Evolutionary conservation across 2,888 invertebrate genomes (phyloP), one percentile per base, ranked within the genome.

Genomic region (Temnothorax ravouxi): DNA sequence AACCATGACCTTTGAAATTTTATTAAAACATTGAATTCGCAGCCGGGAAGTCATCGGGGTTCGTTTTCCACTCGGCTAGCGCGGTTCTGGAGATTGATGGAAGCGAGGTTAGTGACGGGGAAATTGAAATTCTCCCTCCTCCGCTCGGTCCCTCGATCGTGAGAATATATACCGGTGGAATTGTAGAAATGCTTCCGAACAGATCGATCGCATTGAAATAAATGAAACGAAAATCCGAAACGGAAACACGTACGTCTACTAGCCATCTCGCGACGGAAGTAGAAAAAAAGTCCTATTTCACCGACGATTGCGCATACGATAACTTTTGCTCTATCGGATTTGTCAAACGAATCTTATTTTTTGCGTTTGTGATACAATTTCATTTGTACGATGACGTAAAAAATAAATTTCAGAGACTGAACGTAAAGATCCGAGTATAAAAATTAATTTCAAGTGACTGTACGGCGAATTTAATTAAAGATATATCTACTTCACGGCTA

Each of bases 1-100:
- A 59, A 47, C 34, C 52, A 34, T 79, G 79, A 79, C 56, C 79
- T 72, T 80, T 72, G 72, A 67, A 52, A 62, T 81, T 71, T 82
- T 54, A 54, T 34, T 71, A 77, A 86, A 88, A 84, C 83, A 59
- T 69, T 50, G 86, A 84, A 82, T 83, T 85, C 79, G 83, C 82
- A 56, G 83, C 67, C 56, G 79, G 25, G 85, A 90, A 90, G 87
- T 90, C 90, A 90, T 90, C 86, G 87, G 85, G 44, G 84, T 90
- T 90, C 89, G 90, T 90, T 90, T 90, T 90, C 90, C 90, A 90
- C 89, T 90, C 75, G 83, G 87, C 85, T 85, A 83, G 66, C 88
- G 83, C 84, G 84, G 72, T 80, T 84, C 85, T 71, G 83, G 90
- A 90, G 90, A 90, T 90, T 90, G 90, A 90, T 90, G 90, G 90